A percentile compares a stretch with the other conserved stretches of the same genome.
phyloP scores from a whole-genome alignment of 2,113 vertebrate species.

The Rynchops niger region DNA sequence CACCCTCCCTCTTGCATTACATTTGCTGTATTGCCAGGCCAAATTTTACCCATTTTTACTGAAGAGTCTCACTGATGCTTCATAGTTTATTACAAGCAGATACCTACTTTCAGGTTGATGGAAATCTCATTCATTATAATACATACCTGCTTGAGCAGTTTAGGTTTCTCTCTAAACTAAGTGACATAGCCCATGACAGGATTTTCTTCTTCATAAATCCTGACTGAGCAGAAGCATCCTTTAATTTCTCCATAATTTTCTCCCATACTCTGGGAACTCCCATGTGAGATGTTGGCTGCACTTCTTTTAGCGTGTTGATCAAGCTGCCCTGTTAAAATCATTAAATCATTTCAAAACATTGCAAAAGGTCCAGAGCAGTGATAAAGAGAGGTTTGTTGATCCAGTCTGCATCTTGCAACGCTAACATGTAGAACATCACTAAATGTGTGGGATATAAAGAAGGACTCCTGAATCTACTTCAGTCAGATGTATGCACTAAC shows the following conservation, averaged over 20 bases:
- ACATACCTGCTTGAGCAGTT: constrained; percentile 74
- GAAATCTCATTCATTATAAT: background rate
- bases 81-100: background rate
- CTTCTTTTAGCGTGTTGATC: constrained; percentile 80
- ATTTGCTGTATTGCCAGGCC: background rate
- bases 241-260: constrained; percentile 91
- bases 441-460: background rate
- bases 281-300: constrained; percentile 84
- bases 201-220: constrained; percentile 85
- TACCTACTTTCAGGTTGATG: background rate
- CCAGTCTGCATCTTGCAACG: background rate
- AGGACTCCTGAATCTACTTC: background rate
- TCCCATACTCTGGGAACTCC: constrained; percentile 91
- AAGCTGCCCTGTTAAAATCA: constrained; percentile 79
- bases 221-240: constrained; percentile 77
- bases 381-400: background rate
- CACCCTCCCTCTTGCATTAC: background rate
- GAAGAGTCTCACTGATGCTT: background rate
- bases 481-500: background rate
- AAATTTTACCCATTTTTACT: background rate
- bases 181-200: constrained; percentile 86
- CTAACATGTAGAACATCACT: background rate
- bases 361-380: background rate
- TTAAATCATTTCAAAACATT: background rate
- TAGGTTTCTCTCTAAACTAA: constrained; percentile 81